These are phyloP conservation scores for Lagenorhynchus albirostris DNA, from an alignment of 2,113 vertebrate genomes.

Conservation along the genomic window DNA sequence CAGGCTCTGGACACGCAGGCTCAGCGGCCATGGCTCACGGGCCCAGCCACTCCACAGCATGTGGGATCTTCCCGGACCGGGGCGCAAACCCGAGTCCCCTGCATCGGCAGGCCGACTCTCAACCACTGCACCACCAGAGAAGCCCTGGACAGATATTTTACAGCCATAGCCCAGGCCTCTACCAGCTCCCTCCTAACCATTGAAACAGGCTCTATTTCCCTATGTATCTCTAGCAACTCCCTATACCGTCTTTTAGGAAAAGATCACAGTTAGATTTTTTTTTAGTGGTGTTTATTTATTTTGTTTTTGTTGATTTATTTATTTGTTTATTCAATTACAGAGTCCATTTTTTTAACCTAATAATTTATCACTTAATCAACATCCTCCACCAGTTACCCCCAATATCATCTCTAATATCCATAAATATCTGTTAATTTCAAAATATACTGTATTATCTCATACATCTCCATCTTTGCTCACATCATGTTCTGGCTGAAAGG, in stretches of 20 bases:
- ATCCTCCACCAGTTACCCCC: neutral
- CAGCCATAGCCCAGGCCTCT: rapidly evolving
- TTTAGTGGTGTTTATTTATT: neutral
- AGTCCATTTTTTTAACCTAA: neutral
- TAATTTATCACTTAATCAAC: neutral
- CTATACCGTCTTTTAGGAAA: neutral
- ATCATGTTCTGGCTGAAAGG: neutral
- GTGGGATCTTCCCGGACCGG: too few species aligned
- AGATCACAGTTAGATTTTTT: neutral
- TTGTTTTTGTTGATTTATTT: neutral
- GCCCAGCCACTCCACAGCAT: too few species aligned
- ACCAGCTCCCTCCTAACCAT: rapidly evolving
- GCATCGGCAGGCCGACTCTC: too few species aligned
- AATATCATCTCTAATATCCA: neutral
- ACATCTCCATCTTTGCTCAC: neutral
- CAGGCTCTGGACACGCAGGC: too few species aligned
- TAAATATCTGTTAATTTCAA: neutral
- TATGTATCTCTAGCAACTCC: neutral
- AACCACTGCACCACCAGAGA: too few species aligned
- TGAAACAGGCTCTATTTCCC: neutral
- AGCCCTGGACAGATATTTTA: neutral
- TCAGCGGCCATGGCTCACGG: too few species aligned
- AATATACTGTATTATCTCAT: neutral
- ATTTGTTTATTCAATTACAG: neutral
- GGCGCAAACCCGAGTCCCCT: too few species aligned